Evolutionary conservation across 1,140 invertebrate genomes (phyloP).

Genomic region (Apis mellifera): DNA sequence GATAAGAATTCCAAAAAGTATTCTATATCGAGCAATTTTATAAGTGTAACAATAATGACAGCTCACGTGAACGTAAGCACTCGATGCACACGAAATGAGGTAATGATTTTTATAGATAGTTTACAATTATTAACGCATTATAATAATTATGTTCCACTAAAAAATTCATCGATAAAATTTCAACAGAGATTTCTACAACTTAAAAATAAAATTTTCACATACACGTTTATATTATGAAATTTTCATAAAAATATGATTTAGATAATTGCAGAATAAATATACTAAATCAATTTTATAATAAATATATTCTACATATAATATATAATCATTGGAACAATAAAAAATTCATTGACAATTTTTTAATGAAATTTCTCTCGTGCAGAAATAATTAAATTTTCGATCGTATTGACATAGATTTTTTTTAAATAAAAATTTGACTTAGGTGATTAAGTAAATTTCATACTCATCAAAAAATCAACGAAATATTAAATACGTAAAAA

Average conservation of each 20-base stretch:
- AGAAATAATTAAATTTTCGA: too few species aligned
- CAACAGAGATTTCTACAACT: too few species aligned
- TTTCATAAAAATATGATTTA: too few species aligned
- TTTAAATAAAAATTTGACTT: too few species aligned
- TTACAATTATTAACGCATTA: neutral
- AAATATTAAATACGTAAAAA: neutral
- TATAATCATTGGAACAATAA: neutral
- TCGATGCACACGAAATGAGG: neutral
- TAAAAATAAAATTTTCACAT: too few species aligned
- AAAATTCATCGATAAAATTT: neutral
- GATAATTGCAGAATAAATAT: neutral
- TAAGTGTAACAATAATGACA: conserved; percentile 1
- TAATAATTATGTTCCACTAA: neutral
- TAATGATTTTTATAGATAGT: neutral
- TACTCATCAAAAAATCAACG: too few species aligned
- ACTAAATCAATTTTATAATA: neutral
- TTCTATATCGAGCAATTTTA: neutral
- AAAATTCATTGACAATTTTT: neutral
- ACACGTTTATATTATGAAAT: too few species aligned
- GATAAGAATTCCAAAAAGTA: conserved; percentile 44
- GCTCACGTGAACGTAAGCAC: too few species aligned
- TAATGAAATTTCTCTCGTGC: too few species aligned
- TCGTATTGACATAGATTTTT: too few species aligned
- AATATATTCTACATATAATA: neutral
- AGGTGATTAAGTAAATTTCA: too few species aligned